phyloP scores from a whole-genome alignment of 2,797 vertebrate species.

The Rhynchonycteris naso region DNA sequence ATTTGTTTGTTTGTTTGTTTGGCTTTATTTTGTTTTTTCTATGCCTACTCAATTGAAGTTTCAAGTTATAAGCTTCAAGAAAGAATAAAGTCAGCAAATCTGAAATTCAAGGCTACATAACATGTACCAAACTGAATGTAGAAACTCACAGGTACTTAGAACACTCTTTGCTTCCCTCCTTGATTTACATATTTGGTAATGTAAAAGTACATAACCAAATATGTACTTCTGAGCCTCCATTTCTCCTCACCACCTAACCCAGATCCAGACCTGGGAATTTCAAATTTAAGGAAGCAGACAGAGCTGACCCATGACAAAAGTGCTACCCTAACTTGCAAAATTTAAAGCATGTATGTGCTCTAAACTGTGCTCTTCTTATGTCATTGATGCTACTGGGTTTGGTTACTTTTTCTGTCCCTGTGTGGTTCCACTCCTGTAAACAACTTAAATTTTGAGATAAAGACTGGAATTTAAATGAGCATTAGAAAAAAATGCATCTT shows the following conservation, averaged over 20 bases:
- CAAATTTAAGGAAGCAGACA: not conserved
- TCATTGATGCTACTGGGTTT: not conserved
- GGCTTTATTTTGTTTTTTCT: not conserved
- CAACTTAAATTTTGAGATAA: not conserved
- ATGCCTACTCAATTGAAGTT: not conserved
- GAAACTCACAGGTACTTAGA: not conserved
- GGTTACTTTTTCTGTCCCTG: not conserved
- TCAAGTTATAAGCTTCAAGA: conserved; percentile 10
- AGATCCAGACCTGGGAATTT: not conserved
- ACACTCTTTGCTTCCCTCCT: not conserved
- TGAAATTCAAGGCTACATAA: not conserved
- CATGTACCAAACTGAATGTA: not conserved
- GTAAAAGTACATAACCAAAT: too few species aligned
- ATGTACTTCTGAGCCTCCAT: not conserved
- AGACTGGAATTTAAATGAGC: not conserved
- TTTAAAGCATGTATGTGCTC: not conserved
- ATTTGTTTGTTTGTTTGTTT: not conserved
- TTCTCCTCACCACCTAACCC: not conserved
- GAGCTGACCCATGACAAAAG: not conserved
- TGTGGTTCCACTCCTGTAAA: not conserved
- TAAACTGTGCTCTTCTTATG: not conserved
- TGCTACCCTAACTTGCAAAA: not conserved
- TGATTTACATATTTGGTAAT: too few species aligned
- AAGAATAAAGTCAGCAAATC: not conserved
- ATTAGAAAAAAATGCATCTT: not conserved